These are phyloP conservation scores for Neosalanx taihuensis DNA, from an alignment of 2,797 vertebrate species.

Conservation along the genomic window DNA sequence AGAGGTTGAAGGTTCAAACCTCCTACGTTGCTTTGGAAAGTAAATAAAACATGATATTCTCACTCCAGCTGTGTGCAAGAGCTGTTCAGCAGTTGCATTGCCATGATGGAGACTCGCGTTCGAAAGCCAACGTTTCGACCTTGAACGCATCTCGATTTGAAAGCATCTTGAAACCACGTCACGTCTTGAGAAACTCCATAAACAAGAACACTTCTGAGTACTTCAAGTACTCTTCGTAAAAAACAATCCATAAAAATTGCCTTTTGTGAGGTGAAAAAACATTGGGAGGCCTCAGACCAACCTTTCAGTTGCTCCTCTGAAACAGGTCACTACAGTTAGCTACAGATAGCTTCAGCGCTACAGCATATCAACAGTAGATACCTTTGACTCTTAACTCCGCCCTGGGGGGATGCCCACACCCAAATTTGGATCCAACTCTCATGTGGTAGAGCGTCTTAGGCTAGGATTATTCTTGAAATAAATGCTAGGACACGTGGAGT, in stretches of 20 bases:
- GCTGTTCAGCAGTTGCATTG: no score
- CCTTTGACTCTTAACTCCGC: no score
- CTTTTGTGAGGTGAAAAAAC: neutral
- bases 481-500: conserved; percentile 60
- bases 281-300: neutral
- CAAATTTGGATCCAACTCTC: neutral
- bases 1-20: no score
- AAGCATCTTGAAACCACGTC: no score
- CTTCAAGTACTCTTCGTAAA: neutral
- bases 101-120: no score
- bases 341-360: neutral
- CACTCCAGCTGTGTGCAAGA: no score
- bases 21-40: no score
- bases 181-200: neutral
- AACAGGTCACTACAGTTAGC: neutral
- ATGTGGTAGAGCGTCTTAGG: conserved; percentile 4
- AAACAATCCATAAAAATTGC: no score
- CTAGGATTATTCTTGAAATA: conserved; percentile 55
- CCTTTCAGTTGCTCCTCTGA: neutral
- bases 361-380: neutral
- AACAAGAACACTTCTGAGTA: neutral
- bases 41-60: no score
- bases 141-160: no score
- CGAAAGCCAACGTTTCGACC: no score
- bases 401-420: no score